phyloP scores from a whole-genome alignment of 2,797 vertebrate species.

The Spizella passerina region DNA sequence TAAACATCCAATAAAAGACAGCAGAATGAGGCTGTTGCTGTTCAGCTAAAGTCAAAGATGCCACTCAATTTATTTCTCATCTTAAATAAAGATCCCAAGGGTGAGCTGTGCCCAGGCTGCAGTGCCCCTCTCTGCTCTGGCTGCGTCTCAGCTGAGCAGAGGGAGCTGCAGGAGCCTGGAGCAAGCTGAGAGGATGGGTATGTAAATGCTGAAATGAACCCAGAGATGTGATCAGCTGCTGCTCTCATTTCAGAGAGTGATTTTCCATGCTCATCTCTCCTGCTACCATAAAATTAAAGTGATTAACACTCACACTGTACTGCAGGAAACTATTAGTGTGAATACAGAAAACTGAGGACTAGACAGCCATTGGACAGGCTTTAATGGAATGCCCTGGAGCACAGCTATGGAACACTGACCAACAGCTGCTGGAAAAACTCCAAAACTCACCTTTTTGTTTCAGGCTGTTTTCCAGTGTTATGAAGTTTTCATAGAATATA shows the following conservation, averaged over 20 bases:
- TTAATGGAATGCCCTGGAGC: not conserved
- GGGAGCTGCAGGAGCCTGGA: not conserved
- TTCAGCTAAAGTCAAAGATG: not conserved
- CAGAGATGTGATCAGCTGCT: not conserved
- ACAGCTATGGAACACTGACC: not conserved
- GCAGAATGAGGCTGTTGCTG: not conserved
- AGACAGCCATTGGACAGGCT: not conserved
- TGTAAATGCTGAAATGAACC: not conserved
- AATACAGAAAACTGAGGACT: not conserved
- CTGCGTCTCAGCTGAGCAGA: not conserved
- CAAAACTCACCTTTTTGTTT: slow-evolving; percentile 92
- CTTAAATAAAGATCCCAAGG: not conserved
- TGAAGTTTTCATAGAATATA: slow-evolving; percentile 99
- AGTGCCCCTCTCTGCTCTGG: not conserved
- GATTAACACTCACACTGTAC: not conserved
- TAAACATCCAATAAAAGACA: accelerated
- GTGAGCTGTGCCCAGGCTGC: not conserved
- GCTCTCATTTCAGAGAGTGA: not conserved
- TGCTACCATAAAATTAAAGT: not conserved
- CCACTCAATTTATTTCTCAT: not conserved
- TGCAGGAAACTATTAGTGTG: not conserved
- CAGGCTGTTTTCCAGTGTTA: slow-evolving; percentile 98
- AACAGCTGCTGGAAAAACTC: not conserved
- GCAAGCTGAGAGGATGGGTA: accelerated
- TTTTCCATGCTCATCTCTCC: not conserved